Evolutionary conservation across 1,140 invertebrate species (phyloP).

Genomic region (Colletes latitarsis): DNA sequence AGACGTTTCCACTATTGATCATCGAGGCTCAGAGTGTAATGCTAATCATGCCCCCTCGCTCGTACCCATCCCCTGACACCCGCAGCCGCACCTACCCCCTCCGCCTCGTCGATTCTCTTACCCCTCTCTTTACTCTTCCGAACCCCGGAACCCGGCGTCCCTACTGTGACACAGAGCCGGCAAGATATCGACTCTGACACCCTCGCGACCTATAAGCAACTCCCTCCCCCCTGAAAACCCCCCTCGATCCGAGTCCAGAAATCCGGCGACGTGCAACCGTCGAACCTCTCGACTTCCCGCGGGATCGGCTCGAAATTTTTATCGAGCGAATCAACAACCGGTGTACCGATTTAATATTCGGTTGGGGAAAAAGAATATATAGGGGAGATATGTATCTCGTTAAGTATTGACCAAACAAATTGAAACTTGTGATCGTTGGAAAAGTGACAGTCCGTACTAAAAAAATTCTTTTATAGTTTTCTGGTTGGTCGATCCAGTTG

Average conservation of each 20-base stretch:
- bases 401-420: too few species aligned
- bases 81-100: slow-evolving; percentile 66
- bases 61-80: slow-evolving; percentile 68
- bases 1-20: slow-evolving; percentile 82
- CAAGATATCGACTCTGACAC: slow-evolving; percentile 80
- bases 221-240: slow-evolving; percentile 3
- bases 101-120: slow-evolving; percentile 61
- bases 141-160: slow-evolving; percentile 47
- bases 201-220: slow-evolving; percentile 67
- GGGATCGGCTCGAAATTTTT: background rate
- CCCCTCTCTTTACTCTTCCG: slow-evolving; percentile 51
- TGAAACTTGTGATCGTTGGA: too few species aligned
- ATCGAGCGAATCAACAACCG: too few species aligned
- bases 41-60: slow-evolving; percentile 79
- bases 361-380: too few species aligned
- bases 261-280: background rate
- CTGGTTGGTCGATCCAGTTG: too few species aligned
- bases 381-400: too few species aligned
- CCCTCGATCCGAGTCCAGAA: slow-evolving; percentile 33
- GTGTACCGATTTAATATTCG: too few species aligned
- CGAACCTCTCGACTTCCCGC: background rate
- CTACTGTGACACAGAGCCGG: slow-evolving; percentile 76
- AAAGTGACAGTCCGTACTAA: too few species aligned
- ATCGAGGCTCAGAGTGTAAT: slow-evolving; percentile 81
- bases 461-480: too few species aligned